Conservation (phyloP, 2,113 vertebrate genomes). For the Calidris pugnax region DNA sequence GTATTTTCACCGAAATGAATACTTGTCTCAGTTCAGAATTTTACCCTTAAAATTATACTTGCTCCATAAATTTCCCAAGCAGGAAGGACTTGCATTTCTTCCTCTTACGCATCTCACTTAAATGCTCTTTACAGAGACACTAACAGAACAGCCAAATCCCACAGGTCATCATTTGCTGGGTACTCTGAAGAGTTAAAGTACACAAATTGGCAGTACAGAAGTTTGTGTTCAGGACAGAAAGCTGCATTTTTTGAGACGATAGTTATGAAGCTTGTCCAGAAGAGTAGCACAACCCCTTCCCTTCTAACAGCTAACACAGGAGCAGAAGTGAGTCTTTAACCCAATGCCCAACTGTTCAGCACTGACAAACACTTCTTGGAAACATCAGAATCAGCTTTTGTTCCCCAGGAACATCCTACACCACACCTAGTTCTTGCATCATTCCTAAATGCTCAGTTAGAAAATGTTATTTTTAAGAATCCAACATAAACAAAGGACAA, state of each 20-base stretch:
- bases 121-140: not conserved
- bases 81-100: not conserved
- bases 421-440: not conserved
- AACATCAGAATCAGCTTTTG: not conserved
- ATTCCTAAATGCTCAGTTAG: not conserved
- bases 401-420: not conserved
- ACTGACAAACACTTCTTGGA: not conserved
- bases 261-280: not conserved
- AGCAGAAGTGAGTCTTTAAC: not conserved
- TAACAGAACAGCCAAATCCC: not conserved
- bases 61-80: not conserved
- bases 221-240: not conserved
- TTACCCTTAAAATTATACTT: not conserved
- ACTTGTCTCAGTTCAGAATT: not conserved
- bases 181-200: not conserved
- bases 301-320: not conserved
- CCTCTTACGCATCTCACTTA: not conserved
- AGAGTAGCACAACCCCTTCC: not conserved
- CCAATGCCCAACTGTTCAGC: not conserved
- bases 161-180: not conserved
- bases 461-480: not conserved
- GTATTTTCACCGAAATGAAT: not conserved
- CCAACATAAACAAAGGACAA: not conserved
- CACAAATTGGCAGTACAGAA: not conserved
- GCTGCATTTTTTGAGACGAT: not conserved